Evolutionary conservation across 1,140 invertebrate genomes (phyloP), one percentile per base, ranked within the genome.

Genomic region (Neodiprion fabricii): DNA sequence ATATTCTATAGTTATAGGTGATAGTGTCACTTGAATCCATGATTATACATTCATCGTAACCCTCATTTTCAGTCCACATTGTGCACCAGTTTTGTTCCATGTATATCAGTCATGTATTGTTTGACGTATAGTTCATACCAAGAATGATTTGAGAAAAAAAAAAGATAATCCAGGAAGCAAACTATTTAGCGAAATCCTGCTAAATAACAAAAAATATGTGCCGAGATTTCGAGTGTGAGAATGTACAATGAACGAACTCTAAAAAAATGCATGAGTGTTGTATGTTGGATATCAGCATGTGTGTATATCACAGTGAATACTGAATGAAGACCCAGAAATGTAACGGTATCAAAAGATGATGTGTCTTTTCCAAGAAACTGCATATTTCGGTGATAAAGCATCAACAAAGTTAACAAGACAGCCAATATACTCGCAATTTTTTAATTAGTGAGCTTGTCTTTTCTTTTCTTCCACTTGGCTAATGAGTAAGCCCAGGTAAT

Each of bases 41-140:
- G 28, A 40, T 40, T 40, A 40, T 4, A 40, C 28, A 40, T 40
- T 40, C 28, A 40, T 40, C 28, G 1, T 40, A 40, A 40, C 28
- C 28, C 28, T 40, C 5, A 40, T 40, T 40, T 40, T 40, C 28
- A 40, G 28, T 40, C 28, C 28, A 40, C 28, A 40, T 1, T 40
- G 28, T 40, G 28, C 28, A 40, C 1, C 28, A 40, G 28, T 40
- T 40, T 40, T 40, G 28, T 40, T 40, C 5, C 28, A 40, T 4
- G 28, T 40, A 40, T 40, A 40, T 61, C 53, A 61, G 53, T 61
- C 53, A 61, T 61, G 53, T 61, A 61, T 61, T 61, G 53, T 61
- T 61, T 9, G 53, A 61, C 8, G 5, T 12, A 61, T 17, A 17
- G 11, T 5, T 61, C 53, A 61, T 61, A 61, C 8, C n/a, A 61